Evolutionary conservation across 2,113 vertebrate species (phyloP).

Genomic region (Rhegmatorhina hoffmannsi): DNA sequence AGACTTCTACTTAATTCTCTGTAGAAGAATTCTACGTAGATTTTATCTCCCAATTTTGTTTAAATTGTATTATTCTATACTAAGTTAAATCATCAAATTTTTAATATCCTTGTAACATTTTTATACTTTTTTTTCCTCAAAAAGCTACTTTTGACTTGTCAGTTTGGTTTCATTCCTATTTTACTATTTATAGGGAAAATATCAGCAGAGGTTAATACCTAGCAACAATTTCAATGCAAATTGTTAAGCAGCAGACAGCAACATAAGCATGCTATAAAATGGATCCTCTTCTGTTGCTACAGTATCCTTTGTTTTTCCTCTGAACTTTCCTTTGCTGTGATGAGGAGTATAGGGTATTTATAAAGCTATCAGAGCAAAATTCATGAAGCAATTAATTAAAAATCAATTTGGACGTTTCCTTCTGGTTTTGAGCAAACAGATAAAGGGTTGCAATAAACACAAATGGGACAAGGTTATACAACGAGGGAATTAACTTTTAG

Average conservation of each 20-base stretch:
- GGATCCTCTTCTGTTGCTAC: background rate
- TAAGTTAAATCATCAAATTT: conserved; percentile 35
- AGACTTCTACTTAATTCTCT: conserved; percentile 30
- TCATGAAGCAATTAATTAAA: background rate
- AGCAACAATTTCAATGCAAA: background rate
- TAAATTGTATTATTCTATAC: background rate
- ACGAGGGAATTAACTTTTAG: background rate
- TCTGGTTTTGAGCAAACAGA: background rate
- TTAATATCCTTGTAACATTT: background rate
- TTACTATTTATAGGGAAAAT: conserved; percentile 4
- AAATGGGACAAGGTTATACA: background rate
- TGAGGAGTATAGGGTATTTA: background rate
- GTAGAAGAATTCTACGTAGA: background rate
- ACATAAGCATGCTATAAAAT: background rate
- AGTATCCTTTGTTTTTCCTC: conserved; percentile 36
- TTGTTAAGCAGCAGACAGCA: background rate
- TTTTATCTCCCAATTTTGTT: conserved; percentile 16
- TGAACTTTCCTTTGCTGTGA: conserved; percentile 1
- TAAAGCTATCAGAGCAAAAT: background rate
- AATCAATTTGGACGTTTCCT: background rate
- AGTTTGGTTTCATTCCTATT: background rate
- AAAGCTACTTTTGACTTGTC: background rate
- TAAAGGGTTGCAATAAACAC: background rate
- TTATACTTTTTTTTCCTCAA: background rate
- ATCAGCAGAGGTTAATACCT: background rate